Conservation (phyloP, 2,888 invertebrate genomes). For the Nymphalis polychloros region DNA sequence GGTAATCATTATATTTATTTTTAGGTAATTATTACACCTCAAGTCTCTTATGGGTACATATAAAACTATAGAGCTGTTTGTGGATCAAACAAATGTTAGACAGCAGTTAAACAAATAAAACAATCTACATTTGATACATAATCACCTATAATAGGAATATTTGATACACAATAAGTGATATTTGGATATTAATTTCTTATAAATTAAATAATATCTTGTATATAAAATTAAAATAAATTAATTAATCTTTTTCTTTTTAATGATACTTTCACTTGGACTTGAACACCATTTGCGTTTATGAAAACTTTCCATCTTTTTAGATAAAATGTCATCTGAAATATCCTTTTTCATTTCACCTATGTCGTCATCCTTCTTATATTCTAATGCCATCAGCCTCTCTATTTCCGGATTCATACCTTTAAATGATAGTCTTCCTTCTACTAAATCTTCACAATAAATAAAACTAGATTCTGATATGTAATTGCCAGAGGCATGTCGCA, state of each 20-base stretch:
- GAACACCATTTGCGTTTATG: conserved; percentile 56
- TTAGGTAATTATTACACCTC: no score
- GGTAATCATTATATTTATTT: no score
- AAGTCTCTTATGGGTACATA: no score
- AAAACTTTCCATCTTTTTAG: conserved; percentile 64
- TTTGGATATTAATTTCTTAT: not conserved
- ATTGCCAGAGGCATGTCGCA: conserved; percentile 84
- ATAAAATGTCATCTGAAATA: conserved; percentile 69
- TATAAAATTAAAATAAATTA: conserved; percentile 13
- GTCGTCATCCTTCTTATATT: conserved; percentile 50
- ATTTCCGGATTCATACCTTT: conserved; percentile 96
- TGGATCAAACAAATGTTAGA: no score
- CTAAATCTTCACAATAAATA: conserved; percentile 87
- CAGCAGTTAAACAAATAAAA: no score
- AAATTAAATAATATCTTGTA: not conserved
- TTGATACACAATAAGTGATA: not conserved
- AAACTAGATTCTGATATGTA: conserved; percentile 89
- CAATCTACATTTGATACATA: no score
- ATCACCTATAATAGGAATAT: no score
- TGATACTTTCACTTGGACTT: conserved; percentile 50
- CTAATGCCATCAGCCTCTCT: conserved; percentile 88
- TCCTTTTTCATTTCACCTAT: conserved; percentile 70
- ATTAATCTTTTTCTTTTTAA: conserved; percentile 50
- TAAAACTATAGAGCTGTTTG: no score
- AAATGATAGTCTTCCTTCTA: conserved; percentile 93